Evolutionary conservation across 2,797 vertebrate genomes (phyloP), one percentile per base, ranked within the genome.

Genomic region (Premnoplex brunnescens): DNA sequence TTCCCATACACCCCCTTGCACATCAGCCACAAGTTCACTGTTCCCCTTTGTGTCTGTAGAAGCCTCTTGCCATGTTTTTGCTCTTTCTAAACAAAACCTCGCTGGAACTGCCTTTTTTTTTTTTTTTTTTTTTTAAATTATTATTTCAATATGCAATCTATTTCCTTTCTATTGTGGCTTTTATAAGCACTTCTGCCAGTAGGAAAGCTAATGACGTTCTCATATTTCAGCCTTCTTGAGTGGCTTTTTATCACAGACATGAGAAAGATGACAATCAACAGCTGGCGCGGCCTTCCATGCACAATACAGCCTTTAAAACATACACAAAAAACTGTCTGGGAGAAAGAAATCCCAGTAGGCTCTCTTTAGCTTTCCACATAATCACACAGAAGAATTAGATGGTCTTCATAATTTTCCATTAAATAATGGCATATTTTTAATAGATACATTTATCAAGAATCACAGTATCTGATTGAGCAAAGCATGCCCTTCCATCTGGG

Each of bases 181-280:
- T 95, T 90, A 95, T 82, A 91, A 93, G 91, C 93, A 44, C 68
- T 95, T 93, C 83, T 96, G 87, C 81, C 89, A 91, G 76, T 64
- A 94, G 69, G 66, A 92, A 81, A 80, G 89, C 88, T 96, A 95
- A 95, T 90, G 83, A 95, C 1, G 4, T 88, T 97, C 95, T 96
- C 93, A 41, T 90, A 95, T 96, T 97, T 93, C 96, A 93, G 80
- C 63, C 74, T 93, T 95, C 93, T 93, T 91, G 95, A 96, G 94
- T 95, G 94, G 85, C 88, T 96, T 93, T 95, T 96, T 95, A 97
- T 96, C 95, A 88, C 56, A 94, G 80, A 60, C 71, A 93, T 78
- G 82, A 96, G 88, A 92, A 97, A 93, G 93, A 95, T 93, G 92
- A 95, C 88, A 91, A 96, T 94, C 96, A 96, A 96, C 91, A 96